A percentile compares a stretch with the other conserved stretches of the same genome.
phyloP scores from a whole-genome alignment of 2,888 invertebrate species.

The Hermaeophaga mercurialis region DNA sequence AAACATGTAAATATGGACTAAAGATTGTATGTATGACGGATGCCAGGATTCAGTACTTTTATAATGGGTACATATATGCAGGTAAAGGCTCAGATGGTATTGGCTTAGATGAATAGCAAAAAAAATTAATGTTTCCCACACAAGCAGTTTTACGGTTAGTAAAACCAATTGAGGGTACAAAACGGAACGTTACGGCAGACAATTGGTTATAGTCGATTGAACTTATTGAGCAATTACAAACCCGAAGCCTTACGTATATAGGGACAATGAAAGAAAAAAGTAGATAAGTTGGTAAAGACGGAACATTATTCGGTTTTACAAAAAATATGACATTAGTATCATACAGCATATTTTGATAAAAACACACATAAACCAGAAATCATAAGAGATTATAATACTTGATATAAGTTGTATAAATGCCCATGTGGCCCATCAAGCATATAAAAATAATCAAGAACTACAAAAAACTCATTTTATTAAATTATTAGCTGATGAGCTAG shows the following conservation, averaged over 20 bases:
- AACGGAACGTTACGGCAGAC: neutral
- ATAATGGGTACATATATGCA: neutral
- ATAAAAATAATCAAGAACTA: too few relatives aligned
- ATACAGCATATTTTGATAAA: neutral
- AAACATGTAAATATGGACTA: neutral
- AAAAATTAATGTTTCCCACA: neutral
- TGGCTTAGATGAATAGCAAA: neutral
- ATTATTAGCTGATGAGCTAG: too few relatives aligned
- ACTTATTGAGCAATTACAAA: neutral
- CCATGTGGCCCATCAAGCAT: too few relatives aligned
- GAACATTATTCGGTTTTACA: slow-evolving; percentile 13
- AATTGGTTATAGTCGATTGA: neutral
- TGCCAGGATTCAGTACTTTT: neutral
- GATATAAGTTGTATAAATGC: neutral
- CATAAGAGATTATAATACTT: slow-evolving; percentile 6
- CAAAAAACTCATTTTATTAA: too few relatives aligned
- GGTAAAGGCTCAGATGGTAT: neutral
- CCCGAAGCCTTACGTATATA: slow-evolving; percentile 14
- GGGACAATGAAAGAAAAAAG: slow-evolving; percentile 14
- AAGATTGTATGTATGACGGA: neutral
- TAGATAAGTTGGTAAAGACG: slow-evolving; percentile 7
- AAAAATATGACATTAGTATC: slow-evolving; percentile 21
- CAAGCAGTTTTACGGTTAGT: neutral
- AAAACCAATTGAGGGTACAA: neutral
- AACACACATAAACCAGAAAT: slow-evolving; percentile 20